phyloP scores from a whole-genome alignment of 2,113 vertebrate species.

The Progne subis region DNA sequence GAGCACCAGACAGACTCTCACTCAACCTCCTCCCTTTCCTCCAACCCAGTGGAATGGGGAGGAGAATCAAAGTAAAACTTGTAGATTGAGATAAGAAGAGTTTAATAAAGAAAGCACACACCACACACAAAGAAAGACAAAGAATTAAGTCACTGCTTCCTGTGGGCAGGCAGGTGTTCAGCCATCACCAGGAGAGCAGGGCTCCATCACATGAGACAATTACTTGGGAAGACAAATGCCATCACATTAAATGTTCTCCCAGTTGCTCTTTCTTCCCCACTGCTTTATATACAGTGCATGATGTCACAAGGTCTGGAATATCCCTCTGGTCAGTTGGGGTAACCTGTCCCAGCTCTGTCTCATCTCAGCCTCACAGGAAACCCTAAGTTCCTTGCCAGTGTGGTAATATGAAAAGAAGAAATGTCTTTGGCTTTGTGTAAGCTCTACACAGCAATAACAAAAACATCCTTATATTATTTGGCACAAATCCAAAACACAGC shows the following conservation, averaged over 20 bases:
- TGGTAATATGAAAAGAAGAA: neutral
- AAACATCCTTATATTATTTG: neutral
- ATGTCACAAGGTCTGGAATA: neutral
- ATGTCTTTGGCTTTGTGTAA: neutral
- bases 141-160: neutral
- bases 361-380: neutral
- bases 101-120: neutral
- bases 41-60: neutral
- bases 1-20: neutral
- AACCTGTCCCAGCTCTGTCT: neutral
- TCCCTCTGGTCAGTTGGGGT: neutral
- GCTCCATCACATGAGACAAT: neutral
- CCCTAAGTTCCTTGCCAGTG: neutral
- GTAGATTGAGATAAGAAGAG: neutral
- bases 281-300: neutral
- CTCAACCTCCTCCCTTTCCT: neutral
- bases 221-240: neutral
- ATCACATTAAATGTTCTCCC: neutral
- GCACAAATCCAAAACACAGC: neutral
- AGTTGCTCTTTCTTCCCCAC: neutral
- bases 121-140: neutral
- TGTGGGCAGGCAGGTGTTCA: neutral
- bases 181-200: fast-evolving
- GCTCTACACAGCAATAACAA: neutral
- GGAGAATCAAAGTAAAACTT: neutral